Percentiles rank a stretch among this genome's conserved stretches.
phyloP scores from a whole-genome alignment of 1,140 invertebrate species.

The Manduca sexta region DNA sequence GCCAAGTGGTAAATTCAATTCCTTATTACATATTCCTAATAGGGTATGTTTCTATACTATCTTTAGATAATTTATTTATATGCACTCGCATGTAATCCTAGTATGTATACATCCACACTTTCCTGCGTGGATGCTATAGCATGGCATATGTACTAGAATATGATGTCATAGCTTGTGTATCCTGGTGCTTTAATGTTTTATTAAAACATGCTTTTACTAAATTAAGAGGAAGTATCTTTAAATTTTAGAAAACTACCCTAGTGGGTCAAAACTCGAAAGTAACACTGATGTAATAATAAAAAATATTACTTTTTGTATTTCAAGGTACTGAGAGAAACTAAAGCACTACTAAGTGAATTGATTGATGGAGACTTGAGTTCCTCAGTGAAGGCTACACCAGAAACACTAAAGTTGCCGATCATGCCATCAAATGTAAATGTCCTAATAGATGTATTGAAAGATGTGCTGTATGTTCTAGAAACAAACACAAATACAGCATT shows the following conservation, averaged over 20 bases:
- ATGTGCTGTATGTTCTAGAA: slow-evolving; percentile 56
- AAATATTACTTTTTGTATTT: slow-evolving; percentile 16
- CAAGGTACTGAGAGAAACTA: slow-evolving; percentile 60
- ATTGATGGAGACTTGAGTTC: slow-evolving; percentile 38
- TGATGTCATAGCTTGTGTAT: no score
- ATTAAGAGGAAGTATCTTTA: no score
- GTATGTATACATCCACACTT: no score
- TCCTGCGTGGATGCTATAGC: no score
- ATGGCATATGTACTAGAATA: no score
- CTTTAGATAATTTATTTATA: no score
- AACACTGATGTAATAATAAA: background rate
- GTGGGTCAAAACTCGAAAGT: no score
- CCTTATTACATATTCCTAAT: slow-evolving; percentile 1
- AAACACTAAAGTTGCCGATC: slow-evolving; percentile 48
- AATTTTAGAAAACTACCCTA: no score
- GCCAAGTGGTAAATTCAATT: slow-evolving; percentile 57
- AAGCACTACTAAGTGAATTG: slow-evolving; percentile 47
- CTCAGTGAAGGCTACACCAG: slow-evolving; percentile 30
- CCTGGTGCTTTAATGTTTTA: no score
- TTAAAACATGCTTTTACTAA: no score
- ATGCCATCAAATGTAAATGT: slow-evolving; percentile 56
- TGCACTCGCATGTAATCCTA: no score
- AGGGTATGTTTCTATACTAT: background rate
- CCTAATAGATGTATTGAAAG: slow-evolving; percentile 57
- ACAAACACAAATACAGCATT: slow-evolving; percentile 62